These are phyloP conservation scores for Hassar affinis DNA, from an alignment of 2,113 vertebrate genomes.

Conservation along the genomic window DNA sequence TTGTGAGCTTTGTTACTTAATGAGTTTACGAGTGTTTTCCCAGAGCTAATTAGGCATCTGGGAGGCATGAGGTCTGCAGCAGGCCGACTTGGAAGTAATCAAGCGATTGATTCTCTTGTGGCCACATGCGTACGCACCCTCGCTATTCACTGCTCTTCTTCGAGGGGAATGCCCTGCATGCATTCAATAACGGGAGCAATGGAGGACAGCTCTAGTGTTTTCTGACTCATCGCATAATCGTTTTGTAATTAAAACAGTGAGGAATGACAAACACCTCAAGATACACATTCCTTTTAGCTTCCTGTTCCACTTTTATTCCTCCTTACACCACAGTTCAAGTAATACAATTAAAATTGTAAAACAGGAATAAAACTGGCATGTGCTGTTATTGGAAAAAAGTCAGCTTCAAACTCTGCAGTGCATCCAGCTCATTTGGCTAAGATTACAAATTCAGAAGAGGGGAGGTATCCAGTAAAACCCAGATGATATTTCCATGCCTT, in stretches of 20 bases:
- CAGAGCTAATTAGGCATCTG: conserved; percentile 43
- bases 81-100: conserved; percentile 28
- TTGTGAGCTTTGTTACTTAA: conserved; percentile 30
- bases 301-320: background rate
- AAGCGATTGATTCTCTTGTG: conserved; percentile 47
- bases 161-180: conserved; percentile 4
- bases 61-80: conserved; percentile 19
- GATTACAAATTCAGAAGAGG: background rate
- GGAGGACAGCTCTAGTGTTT: background rate
- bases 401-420: background rate
- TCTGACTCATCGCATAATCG: background rate
- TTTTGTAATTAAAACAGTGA: background rate
- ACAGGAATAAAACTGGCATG: too few species aligned
- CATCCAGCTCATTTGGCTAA: background rate
- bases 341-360: too few species aligned
- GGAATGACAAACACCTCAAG: background rate
- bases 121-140: background rate
- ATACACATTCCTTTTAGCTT: background rate
- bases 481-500: background rate
- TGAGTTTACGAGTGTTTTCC: conserved; percentile 45
- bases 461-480: background rate
- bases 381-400: background rate
- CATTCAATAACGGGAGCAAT: background rate
- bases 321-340: too few species aligned
- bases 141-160: conserved; percentile 7